Conservation (phyloP, 2,113 vertebrate species). For the Equus quagga region DNA sequence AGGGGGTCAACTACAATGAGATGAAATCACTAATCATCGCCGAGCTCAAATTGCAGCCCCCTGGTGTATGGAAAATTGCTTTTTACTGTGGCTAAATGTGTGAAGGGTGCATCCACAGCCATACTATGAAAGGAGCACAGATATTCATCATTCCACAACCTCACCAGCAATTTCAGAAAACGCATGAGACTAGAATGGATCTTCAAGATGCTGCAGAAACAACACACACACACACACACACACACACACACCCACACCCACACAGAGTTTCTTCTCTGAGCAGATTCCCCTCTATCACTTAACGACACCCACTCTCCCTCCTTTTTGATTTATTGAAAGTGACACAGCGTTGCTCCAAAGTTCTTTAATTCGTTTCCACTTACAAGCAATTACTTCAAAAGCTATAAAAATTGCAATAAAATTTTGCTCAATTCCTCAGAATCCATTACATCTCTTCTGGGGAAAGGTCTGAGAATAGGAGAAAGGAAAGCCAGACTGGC, state of each 20-base stretch:
- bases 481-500: neutral
- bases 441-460: conserved; percentile 33
- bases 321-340: conserved; percentile 57
- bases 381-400: conserved; percentile 65
- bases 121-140: neutral
- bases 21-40: conserved; percentile 66
- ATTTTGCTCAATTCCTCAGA: conserved; percentile 52
- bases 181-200: neutral
- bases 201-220: conserved; percentile 8
- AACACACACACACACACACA: neutral
- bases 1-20: conserved; percentile 23
- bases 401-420: conserved; percentile 51
- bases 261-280: neutral
- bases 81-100: neutral
- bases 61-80: conserved; percentile 54
- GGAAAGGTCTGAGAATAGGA: neutral
- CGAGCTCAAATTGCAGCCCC: neutral
- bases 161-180: conserved; percentile 39
- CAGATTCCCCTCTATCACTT: conserved; percentile 1
- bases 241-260: neutral
- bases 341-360: conserved; percentile 12
- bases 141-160: neutral
- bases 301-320: neutral
- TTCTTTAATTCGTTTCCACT: conserved; percentile 44
- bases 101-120: neutral